phyloP scores from a whole-genome alignment of 2,888 invertebrate species.

The Phania funesta region DNA sequence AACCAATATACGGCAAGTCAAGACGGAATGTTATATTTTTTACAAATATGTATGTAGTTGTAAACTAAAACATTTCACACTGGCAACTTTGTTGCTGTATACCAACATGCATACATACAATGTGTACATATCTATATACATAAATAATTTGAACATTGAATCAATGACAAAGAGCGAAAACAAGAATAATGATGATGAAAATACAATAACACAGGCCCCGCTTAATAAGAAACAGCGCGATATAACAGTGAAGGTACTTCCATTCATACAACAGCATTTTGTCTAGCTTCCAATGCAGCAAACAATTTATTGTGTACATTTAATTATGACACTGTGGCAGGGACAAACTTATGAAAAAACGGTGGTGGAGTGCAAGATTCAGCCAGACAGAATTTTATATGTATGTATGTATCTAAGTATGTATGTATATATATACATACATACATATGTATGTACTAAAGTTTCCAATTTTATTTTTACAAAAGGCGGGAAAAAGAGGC shows the following conservation, averaged over 20 bases:
- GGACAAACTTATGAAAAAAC: neutral
- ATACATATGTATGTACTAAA: neutral
- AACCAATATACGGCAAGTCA: too few species aligned
- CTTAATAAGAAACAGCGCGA: conserved; percentile 28
- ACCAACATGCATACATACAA: too few species aligned
- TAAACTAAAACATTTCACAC: too few species aligned
- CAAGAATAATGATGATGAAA: neutral
- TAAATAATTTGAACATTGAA: too few species aligned
- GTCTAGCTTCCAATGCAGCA: neutral
- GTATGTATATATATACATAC: neutral
- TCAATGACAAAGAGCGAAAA: neutral
- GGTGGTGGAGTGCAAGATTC: neutral
- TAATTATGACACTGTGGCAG: neutral
- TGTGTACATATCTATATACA: too few species aligned
- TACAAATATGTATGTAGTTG: too few species aligned
- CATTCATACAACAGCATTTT: too few species aligned
- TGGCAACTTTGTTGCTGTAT: too few species aligned
- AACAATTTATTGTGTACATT: neutral
- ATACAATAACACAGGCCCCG: conserved; percentile 15
- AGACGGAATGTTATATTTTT: too few species aligned
- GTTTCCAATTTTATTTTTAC: neutral
- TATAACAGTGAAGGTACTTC: too few species aligned
- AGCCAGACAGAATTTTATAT: neutral
- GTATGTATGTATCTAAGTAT: neutral
- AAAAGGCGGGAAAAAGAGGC: too few species aligned